Evolutionary conservation across 2,113 vertebrate species (phyloP), one percentile per base, ranked within the genome.

Genomic region (Gallinago paraguaiae): DNA sequence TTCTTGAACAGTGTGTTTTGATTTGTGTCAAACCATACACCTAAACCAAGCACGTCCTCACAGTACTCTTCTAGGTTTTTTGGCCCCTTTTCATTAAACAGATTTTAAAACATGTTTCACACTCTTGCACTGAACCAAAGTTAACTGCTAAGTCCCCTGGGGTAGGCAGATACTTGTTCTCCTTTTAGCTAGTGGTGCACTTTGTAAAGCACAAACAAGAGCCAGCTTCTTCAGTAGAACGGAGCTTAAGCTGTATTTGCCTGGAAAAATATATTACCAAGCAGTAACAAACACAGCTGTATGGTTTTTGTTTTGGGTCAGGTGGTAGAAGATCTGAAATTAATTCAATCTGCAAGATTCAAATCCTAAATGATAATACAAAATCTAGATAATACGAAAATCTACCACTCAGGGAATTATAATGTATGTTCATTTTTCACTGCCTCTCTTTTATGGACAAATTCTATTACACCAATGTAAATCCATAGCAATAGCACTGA

Each of bases 241-340:
- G 7, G 12, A 93, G 46, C 74, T 69, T 93, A 92, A 92, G 43
- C 92, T 88, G 69, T 86, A 48, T 84, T 95, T 93, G 88, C 86
- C 76, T 93, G 93, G 82, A 79, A 96, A 95, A 94, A 90, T 79
- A 63, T 56, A 94, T 95, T 88, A 88, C 65, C 64, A 79, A 92
- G 69, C 72, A 86, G 88, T 84, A 86, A 94, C 74, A 96, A 93
- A 94, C 83, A 93, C 93, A 97, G 93, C 92, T 97, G 95, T 86
- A 79, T 72, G 60, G 2, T 48, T 88, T 95, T 93, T 82, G 80
- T 88, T 95, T 90, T 76, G 72, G 53, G 76, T 95, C 76, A 95
- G 93, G 82, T 84, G 88, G 86, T 71, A 92, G 53, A 37, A 95
- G 75, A 81, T 48, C 60, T 71, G 64, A 96, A 95, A 91, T 90